Conservation (phyloP, 2,888 invertebrate species). For the Meandrusa payeni region DNA sequence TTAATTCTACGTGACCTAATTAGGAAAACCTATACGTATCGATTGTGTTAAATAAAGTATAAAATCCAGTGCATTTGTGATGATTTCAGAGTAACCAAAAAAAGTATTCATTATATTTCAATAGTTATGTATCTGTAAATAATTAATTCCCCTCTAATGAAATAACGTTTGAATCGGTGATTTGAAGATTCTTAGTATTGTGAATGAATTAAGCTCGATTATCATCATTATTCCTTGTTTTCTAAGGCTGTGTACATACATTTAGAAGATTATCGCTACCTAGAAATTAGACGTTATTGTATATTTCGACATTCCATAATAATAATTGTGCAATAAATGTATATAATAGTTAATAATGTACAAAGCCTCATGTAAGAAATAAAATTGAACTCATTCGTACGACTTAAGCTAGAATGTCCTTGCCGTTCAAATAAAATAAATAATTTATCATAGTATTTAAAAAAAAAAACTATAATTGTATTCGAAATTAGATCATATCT, state of each 20-base stretch:
- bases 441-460: slow-evolving; percentile 29
- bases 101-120: slow-evolving; percentile 34
- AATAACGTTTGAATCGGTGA: not conserved
- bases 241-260: slow-evolving; percentile 21
- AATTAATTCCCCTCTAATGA: slow-evolving; percentile 43
- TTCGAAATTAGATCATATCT: slow-evolving; percentile 42
- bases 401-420: slow-evolving; percentile 11
- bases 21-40: no score
- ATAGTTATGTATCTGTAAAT: slow-evolving; percentile 33
- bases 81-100: slow-evolving; percentile 66
- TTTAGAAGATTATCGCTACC: slow-evolving; percentile 21
- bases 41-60: slow-evolving; percentile 29
- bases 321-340: slow-evolving; percentile 66
- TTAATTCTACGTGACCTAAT: slow-evolving; percentile 59
- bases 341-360: slow-evolving; percentile 43
- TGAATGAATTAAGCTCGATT: not conserved
- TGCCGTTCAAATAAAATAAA: slow-evolving; percentile 30
- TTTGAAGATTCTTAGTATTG: slow-evolving; percentile 4
- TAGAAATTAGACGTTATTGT: slow-evolving; percentile 35
- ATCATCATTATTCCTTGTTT: slow-evolving; percentile 16
- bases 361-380: slow-evolving; percentile 32
- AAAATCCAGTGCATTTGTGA: slow-evolving; percentile 70
- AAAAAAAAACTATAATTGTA: slow-evolving; percentile 23
- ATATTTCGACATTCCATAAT: slow-evolving; percentile 70
- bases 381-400: slow-evolving; percentile 10